These are phyloP conservation scores for Dysmachus trigonus DNA, from an alignment of 2,888 invertebrate species.

Conservation along the genomic window DNA sequence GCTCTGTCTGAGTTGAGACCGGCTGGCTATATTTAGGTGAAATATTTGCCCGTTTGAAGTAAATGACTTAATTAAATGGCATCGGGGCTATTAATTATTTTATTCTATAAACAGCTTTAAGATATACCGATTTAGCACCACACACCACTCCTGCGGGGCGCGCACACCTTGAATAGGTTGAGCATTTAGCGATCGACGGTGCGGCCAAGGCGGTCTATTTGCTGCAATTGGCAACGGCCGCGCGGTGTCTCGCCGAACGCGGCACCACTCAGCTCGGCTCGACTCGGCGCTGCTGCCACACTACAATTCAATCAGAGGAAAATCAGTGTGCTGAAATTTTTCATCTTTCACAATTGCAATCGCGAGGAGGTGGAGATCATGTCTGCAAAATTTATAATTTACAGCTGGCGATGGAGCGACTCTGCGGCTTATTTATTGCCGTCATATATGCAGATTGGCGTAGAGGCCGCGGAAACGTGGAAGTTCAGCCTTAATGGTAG, in stretches of 20 bases:
- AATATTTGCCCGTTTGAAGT: constrained; percentile 52
- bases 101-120: constrained; percentile 41
- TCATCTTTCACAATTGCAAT: constrained; percentile 41
- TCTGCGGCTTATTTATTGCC: background rate
- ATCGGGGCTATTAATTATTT: constrained; percentile 53
- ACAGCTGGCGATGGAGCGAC: constrained; percentile 14
- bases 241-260: background rate
- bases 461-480: constrained; percentile 15
- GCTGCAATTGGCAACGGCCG: constrained; percentile 29
- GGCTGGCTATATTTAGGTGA: constrained; percentile 47
- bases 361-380: constrained; percentile 37
- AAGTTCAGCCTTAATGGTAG: constrained; percentile 6
- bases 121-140: constrained; percentile 35
- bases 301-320: constrained; percentile 39
- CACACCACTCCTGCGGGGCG: constrained; percentile 17
- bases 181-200: background rate
- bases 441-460: constrained; percentile 10
- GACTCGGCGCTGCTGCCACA: background rate
- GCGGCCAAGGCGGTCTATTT: background rate
- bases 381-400: constrained; percentile 47
- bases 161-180: constrained; percentile 8
- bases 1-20: background rate
- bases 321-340: constrained; percentile 24
- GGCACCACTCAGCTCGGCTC: no score
- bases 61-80: constrained; percentile 55